Percentiles rank a stretch among this genome's conserved stretches.
Evolutionary conservation across 2,113 vertebrate species (phyloP).

Genomic region (Terrapene triunguis): DNA sequence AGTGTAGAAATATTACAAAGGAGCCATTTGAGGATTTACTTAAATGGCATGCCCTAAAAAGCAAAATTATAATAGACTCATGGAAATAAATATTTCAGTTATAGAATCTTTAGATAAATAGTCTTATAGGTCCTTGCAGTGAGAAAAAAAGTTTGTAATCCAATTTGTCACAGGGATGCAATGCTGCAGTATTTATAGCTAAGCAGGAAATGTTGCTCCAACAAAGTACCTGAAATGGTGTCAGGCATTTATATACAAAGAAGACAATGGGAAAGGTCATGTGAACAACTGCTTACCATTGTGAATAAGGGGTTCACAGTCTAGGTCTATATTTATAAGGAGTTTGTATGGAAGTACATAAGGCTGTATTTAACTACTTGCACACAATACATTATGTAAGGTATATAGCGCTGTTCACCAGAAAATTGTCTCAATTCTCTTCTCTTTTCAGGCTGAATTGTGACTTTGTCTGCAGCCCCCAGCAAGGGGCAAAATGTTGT

Average conservation of each 20-base stretch:
- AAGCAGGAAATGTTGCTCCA: neutral
- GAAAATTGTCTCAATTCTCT: neutral
- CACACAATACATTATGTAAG: neutral
- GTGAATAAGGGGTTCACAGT: fast-evolving
- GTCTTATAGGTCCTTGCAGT: fast-evolving
- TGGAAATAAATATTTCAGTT: fast-evolving
- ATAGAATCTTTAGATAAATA: neutral
- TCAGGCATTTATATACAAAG: neutral
- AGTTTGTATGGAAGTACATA: neutral
- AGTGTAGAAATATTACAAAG: neutral
- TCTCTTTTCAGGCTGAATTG: neutral
- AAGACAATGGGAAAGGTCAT: fast-evolving
- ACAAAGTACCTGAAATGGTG: neutral
- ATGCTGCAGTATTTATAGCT: fast-evolving
- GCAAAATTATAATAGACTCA: fast-evolving
- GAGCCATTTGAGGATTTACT: neutral
- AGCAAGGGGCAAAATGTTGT: neutral
- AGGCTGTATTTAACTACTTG: neutral
- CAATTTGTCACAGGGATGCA: fast-evolving
- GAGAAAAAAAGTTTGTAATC: fast-evolving
- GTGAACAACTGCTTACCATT: fast-evolving
- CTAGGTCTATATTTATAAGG: neutral
- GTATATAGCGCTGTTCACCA: neutral
- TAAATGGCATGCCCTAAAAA: neutral
- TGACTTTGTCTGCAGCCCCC: fast-evolving